A percentile compares a stretch with the other conserved stretches of the same genome.
phyloP scores from a whole-genome alignment of 2,888 invertebrate species.

The Nomada goodeniana region DNA sequence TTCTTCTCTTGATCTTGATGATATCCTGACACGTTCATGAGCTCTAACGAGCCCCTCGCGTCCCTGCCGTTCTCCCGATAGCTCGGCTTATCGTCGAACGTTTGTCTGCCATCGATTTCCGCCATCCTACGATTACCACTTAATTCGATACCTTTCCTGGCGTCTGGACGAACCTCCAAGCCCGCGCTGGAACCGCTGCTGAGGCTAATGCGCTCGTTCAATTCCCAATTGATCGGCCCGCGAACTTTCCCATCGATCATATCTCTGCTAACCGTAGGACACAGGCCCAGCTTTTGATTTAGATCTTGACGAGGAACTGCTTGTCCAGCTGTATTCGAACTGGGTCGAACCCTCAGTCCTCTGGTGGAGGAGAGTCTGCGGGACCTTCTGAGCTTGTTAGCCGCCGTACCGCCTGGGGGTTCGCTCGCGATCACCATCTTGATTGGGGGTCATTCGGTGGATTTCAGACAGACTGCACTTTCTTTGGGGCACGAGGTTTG shows the following conservation, averaged over 20 bases:
- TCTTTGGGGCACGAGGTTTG: background rate
- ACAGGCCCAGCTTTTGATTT: conserved; percentile 62
- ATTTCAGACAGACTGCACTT: background rate
- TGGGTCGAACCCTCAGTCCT: conserved; percentile 68
- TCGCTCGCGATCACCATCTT: conserved; percentile 69
- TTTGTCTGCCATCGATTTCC: conserved; percentile 37
- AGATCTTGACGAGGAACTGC: conserved; percentile 49
- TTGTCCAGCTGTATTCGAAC: conserved; percentile 40
- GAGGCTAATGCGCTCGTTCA: conserved; percentile 82
- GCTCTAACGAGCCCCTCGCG: conserved; percentile 57
- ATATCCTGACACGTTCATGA: conserved; percentile 79
- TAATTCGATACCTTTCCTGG: conserved; percentile 75
- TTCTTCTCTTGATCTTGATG: conserved; percentile 57
- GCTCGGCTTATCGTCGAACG: conserved; percentile 23
- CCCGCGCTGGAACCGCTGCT: conserved; percentile 80
- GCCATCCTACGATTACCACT: conserved; percentile 64
- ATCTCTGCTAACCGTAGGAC: conserved; percentile 55
- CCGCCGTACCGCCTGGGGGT: conserved; percentile 30
- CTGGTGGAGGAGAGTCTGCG: conserved; percentile 81
- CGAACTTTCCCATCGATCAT: conserved; percentile 37
- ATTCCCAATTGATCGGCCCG: conserved; percentile 80
- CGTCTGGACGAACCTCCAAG: conserved; percentile 74
- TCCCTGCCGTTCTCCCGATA: conserved; percentile 22
- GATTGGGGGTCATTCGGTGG: conserved; percentile 18
- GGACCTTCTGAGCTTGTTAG: conserved; percentile 75